Evolutionary conservation across 2,888 invertebrate genomes (phyloP).

Genomic region (Augochlorella aurata): DNA sequence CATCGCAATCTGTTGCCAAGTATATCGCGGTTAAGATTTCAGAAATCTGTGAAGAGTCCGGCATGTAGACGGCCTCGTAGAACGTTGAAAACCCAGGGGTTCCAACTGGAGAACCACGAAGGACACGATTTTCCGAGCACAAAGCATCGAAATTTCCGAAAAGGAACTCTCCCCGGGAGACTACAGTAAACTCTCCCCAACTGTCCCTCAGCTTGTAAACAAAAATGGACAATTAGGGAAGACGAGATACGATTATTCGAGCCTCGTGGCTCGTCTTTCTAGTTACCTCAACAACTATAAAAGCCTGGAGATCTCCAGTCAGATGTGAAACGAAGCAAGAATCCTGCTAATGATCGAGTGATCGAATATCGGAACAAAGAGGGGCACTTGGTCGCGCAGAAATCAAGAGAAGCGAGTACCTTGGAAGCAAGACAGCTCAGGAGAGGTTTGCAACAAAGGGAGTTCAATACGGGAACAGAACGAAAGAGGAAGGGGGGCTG

Average conservation of each 20-base stretch:
- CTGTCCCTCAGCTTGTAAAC: too few relatives aligned
- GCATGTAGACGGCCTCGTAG: too few relatives aligned
- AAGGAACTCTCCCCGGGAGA: not conserved
- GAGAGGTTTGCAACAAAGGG: slow-evolving; percentile 14
- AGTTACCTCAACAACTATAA: too few relatives aligned
- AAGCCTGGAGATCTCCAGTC: not conserved
- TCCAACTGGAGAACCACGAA: too few relatives aligned
- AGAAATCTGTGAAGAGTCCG: too few relatives aligned
- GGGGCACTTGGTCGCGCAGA: not conserved
- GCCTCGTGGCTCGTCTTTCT: too few relatives aligned
- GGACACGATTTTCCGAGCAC: not conserved
- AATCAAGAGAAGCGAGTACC: slow-evolving; percentile 14
- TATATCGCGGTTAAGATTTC: too few relatives aligned
- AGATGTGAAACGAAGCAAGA: slow-evolving; percentile 9
- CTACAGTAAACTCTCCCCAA: too few relatives aligned
- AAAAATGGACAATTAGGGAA: too few relatives aligned
- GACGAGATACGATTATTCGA: too few relatives aligned
- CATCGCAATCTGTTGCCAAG: too few relatives aligned
- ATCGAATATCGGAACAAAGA: slow-evolving; percentile 9
- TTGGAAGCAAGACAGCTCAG: not conserved
- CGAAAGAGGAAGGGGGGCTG: not conserved
- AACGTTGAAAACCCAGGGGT: too few relatives aligned
- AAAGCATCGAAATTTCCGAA: not conserved
- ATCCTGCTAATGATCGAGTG: not conserved
- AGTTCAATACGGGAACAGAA: not conserved